These are phyloP conservation scores for Eonycteris spelaea DNA, from an alignment of 2,113 vertebrate genomes.

Conservation along the genomic window DNA sequence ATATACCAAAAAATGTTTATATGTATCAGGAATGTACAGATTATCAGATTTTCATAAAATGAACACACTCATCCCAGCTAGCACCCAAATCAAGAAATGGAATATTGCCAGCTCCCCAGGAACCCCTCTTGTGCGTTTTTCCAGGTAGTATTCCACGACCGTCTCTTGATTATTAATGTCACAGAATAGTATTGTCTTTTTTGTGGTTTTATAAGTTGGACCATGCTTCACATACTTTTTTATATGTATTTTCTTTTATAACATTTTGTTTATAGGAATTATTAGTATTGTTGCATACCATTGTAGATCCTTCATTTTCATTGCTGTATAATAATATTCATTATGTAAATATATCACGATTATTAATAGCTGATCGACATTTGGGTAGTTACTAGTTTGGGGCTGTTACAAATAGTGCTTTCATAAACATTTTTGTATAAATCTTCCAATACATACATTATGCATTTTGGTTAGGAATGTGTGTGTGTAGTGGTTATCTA, in stretches of 20 bases:
- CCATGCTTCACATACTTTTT: neutral
- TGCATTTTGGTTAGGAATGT: neutral
- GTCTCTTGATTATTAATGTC: neutral
- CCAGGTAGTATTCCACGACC: neutral
- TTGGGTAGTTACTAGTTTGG: neutral
- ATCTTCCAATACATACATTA: neutral
- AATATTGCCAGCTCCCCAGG: neutral
- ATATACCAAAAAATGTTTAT: neutral
- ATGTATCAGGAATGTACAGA: neutral
- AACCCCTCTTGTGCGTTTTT: neutral
- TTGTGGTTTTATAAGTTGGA: neutral
- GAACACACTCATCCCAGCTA: fast-evolving
- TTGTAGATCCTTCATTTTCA: neutral
- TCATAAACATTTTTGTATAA: neutral
- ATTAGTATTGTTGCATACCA: neutral
- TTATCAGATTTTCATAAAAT: neutral
- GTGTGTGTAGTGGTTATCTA: neutral
- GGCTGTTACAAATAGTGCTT: neutral
- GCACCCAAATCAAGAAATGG: neutral
- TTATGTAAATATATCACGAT: neutral
- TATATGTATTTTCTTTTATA: neutral
- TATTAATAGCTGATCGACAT: neutral
- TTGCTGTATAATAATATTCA: neutral
- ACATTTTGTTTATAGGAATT: neutral
- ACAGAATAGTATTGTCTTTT: neutral